Evolutionary conservation across 2,888 invertebrate genomes (phyloP), one percentile per base, ranked within the genome.

Genomic region (Thecocarcelia acutangulata): DNA sequence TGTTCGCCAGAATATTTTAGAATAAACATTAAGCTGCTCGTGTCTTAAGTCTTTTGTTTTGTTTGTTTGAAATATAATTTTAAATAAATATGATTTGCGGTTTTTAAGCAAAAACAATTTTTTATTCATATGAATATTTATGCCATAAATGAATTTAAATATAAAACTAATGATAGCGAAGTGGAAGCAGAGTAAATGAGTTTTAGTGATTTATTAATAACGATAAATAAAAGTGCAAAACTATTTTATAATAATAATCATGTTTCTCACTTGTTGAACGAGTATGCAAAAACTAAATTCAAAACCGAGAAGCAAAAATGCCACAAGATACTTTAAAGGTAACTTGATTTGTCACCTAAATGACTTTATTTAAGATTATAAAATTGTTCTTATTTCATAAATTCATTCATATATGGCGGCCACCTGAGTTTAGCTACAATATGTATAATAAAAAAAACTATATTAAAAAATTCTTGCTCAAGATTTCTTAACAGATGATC

Each of bases 131-230:
- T 68, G 24, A 61, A 73, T 73, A 73, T 61, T 66, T 68, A 73
- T 61, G 68, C 42, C 72, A 68, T 48, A 68, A 64, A 44, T 69
- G 11, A 69, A 75, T 70, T 80, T 64, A 54, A 80, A 72, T 59
- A 66, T 19, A 11, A 19, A 75, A 80, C 75, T 58, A 61, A 61
- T 63, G 48, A 24, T 58, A 52, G 66, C 19, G 9, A 64, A n/a
- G 56, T 15, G 58, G 66, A 58, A 24, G 69, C 61, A 77, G 64
- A 64, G 33, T 11, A 15, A 33, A 37, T 54, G 52, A 58, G 6
- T 66, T 66, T 46, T 59, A 59, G 58, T 72, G 37, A 66, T 44
- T 66, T 61, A 72, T 66, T 52, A 66, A 78, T 72, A 59, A 40
- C 4, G 52, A 52, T 19, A 46, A 56, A 17, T 37, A 11, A 19